Conservation (phyloP, 1,140 invertebrate genomes). For the Ceratina calcarata region DNA sequence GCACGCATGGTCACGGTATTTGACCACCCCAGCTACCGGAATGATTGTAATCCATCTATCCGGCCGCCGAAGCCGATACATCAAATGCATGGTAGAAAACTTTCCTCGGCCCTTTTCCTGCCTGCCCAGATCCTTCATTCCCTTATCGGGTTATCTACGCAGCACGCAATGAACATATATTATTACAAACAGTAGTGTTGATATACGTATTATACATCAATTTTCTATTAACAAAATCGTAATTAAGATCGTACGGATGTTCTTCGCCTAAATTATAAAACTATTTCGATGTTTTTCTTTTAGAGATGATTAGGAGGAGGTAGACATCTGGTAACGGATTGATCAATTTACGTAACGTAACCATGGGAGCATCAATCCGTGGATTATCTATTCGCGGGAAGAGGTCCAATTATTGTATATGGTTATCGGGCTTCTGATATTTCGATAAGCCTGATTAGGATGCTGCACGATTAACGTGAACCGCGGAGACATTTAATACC, state of each 20-base stretch:
- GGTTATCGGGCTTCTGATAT: conserved; percentile 66
- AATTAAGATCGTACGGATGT: background rate
- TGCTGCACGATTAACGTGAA: conserved; percentile 56
- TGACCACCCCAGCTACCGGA: conserved; percentile 77
- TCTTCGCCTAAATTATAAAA: background rate
- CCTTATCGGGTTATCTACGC: background rate
- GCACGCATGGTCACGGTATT: conserved; percentile 78
- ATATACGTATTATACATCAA: background rate
- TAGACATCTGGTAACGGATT: conserved; percentile 7
- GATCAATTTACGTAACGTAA: conserved; percentile 46
- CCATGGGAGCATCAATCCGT: conserved; percentile 63
- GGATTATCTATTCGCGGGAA: conserved; percentile 68
- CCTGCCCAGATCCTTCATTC: background rate
- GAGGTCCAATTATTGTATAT: conserved; percentile 64
- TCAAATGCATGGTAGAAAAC: conserved; percentile 68
- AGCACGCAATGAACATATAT: background rate
- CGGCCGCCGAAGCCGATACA: conserved; percentile 76
- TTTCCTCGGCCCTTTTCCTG: conserved; percentile 57
- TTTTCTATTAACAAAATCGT: background rate
- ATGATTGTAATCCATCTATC: conserved; percentile 81
- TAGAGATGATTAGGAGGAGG: background rate
- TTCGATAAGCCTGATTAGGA: conserved; percentile 66
- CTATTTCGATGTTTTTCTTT: background rate
- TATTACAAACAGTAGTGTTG: conserved; percentile 29
- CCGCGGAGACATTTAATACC: conserved; percentile 55